Percentiles rank a stretch among this genome's conserved stretches.
phyloP scores from a whole-genome alignment of 2,113 vertebrate species.

The Salvelinus sp. region DNA sequence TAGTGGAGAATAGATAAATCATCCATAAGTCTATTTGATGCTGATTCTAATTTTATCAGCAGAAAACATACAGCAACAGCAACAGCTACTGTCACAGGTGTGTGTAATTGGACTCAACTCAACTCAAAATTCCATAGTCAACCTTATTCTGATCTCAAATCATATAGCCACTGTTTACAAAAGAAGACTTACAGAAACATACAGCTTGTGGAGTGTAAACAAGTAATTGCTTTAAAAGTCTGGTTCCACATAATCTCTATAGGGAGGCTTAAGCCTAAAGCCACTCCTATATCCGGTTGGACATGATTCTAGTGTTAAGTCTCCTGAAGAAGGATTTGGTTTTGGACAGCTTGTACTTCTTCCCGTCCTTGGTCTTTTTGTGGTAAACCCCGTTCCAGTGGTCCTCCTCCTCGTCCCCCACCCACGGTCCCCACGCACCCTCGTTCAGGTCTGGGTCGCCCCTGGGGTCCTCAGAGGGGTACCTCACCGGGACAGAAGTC shows the following conservation, averaged over 20 bases:
- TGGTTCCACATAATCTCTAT: not conserved
- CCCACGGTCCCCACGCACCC: slow-evolving; percentile 95
- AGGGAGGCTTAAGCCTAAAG: too few species aligned
- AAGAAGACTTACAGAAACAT: not conserved
- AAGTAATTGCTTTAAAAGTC: not conserved
- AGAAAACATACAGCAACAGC: not conserved
- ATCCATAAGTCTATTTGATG: not conserved
- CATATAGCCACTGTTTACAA: not conserved
- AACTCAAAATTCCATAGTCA: not conserved
- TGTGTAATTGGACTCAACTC: not conserved
- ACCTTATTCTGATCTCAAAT: not conserved
- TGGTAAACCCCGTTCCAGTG: slow-evolving; percentile 60
- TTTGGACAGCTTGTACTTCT: slow-evolving; percentile 81
- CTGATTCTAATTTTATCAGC: not conserved
- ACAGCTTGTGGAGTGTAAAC: not conserved
- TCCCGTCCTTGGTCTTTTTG: slow-evolving; percentile 74
- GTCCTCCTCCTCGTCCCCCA: slow-evolving; percentile 83
- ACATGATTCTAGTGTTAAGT: slow-evolving; percentile 91
- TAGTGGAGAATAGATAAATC: not conserved
- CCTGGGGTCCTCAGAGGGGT: slow-evolving; percentile 89
- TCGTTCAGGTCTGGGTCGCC: slow-evolving; percentile 90
- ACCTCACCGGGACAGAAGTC: slow-evolving; percentile 91
- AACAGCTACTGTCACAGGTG: not conserved
- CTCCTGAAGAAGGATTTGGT: slow-evolving; percentile 89
- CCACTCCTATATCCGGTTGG: slow-evolving; percentile 82